Conservation (phyloP, 2,888 invertebrate genomes). For the Ophonus ardosiacus region DNA sequence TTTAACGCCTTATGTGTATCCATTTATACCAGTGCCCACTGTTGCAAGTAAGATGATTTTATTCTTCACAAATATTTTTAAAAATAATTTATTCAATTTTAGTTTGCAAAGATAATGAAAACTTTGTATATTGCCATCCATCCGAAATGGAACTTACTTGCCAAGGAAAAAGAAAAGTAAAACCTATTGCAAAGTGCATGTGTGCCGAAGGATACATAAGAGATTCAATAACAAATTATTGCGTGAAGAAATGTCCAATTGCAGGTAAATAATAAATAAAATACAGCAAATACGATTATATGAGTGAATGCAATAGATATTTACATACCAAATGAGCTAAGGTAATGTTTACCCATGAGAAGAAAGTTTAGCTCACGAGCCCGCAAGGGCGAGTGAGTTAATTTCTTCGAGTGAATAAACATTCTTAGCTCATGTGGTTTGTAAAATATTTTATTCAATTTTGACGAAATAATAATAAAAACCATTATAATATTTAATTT, state of each 20-base stretch:
- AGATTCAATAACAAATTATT: conserved; percentile 32
- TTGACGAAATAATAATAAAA: no score
- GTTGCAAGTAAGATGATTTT: neutral
- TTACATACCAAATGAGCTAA: no score
- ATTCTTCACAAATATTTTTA: neutral
- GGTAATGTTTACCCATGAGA: no score
- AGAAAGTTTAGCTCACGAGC: no score
- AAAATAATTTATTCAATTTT: neutral
- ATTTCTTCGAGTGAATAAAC: no score
- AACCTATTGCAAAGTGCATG: conserved; percentile 11
- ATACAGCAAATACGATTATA: neutral
- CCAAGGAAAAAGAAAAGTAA: neutral
- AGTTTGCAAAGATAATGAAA: conserved; percentile 42
- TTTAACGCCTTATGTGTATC: neutral
- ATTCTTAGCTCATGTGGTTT: no score
- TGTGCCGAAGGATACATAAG: conserved; percentile 9
- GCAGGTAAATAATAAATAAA: neutral
- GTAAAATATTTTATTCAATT: no score
- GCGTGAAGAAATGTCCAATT: conserved; percentile 34
- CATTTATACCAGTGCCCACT: neutral
- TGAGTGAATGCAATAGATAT: no score
- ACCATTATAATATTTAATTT: no score
- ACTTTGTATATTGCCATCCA: neutral
- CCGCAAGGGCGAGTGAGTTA: no score
- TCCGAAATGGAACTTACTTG: conserved; percentile 24